These are phyloP conservation scores for Antennarius maculatus DNA, from an alignment of 2,797 vertebrate species.

Conservation along the genomic window DNA sequence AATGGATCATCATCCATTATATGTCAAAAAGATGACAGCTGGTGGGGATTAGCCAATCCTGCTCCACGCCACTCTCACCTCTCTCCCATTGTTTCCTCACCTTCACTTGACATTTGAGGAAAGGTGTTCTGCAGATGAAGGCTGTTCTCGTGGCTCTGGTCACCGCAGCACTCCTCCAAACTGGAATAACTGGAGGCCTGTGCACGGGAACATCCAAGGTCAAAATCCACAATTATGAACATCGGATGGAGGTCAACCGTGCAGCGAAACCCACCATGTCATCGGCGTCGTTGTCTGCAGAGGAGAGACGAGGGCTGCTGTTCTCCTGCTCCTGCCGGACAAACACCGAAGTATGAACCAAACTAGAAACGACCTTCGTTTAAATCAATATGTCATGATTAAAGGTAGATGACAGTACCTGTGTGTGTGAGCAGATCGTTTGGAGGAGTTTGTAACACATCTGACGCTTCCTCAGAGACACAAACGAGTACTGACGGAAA, in stretches of 20 bases:
- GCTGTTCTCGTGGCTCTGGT: conserved; percentile 22
- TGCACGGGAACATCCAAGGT: conserved; percentile 7
- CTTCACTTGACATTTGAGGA: conserved; percentile 31
- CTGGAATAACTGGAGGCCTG: conserved; percentile 78
- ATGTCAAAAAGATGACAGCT: too few relatives aligned
- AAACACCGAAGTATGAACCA: background rate
- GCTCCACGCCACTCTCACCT: too few relatives aligned
- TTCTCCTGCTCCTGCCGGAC: conserved; percentile 55
- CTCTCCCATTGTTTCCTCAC: conserved; percentile 30
- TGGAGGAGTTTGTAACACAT: conserved; percentile 78
- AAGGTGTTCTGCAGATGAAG: background rate
- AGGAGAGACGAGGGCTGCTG: conserved; percentile 56
- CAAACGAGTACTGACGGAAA: conserved; percentile 81
- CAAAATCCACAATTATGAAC: background rate
- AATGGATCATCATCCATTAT: too few relatives aligned
- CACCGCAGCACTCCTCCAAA: conserved; percentile 61
- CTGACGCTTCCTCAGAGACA: conserved; percentile 81
- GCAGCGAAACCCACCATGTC: conserved; percentile 40
- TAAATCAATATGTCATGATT: too few relatives aligned
- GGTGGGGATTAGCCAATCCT: too few relatives aligned
- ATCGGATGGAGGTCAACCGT: background rate
- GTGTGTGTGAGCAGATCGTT: conserved; percentile 68
- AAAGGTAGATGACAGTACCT: conserved; percentile 63
- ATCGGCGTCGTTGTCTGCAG: conserved; percentile 53
- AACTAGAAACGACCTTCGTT: background rate